Evolutionary conservation across 2,113 vertebrate species (phyloP).

Genomic region (Aegithalos caudatus): DNA sequence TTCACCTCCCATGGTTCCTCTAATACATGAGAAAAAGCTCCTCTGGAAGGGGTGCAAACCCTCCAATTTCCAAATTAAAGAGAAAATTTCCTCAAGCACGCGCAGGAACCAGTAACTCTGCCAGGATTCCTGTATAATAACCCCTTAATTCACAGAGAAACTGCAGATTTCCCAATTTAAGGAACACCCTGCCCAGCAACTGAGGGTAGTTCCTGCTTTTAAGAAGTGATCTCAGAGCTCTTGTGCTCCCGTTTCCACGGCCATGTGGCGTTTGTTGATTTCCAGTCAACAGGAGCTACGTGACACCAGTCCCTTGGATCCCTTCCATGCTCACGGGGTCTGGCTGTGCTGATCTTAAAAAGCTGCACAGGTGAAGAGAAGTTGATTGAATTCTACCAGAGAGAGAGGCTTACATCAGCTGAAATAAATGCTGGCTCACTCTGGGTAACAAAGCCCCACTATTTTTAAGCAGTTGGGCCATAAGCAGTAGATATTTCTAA

Average conservation of each 20-base stretch:
- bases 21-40: neutral
- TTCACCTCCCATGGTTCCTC: neutral
- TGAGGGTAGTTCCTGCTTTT: neutral
- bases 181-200: slow-evolving; percentile 45
- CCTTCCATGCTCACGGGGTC: neutral
- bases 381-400: neutral
- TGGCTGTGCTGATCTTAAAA: neutral
- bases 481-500: neutral
- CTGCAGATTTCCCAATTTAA: neutral
- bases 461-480: neutral
- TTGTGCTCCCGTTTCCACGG: neutral
- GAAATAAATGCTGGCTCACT: neutral
- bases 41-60: neutral
- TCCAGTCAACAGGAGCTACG: neutral
- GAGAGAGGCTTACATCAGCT: neutral
- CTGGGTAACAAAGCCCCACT: neutral
- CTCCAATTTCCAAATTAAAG: neutral
- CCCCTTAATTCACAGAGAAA: neutral
- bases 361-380: slow-evolving; percentile 30
- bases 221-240: slow-evolving; percentile 2
- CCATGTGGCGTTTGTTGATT: slow-evolving; percentile 10
- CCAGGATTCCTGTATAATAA: neutral
- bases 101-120: neutral
- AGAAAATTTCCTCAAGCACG: neutral
- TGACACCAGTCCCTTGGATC: slow-evolving; percentile 17